phyloP scores from a whole-genome alignment of 2,888 invertebrate species.

The Drosophila mimetica region DNA sequence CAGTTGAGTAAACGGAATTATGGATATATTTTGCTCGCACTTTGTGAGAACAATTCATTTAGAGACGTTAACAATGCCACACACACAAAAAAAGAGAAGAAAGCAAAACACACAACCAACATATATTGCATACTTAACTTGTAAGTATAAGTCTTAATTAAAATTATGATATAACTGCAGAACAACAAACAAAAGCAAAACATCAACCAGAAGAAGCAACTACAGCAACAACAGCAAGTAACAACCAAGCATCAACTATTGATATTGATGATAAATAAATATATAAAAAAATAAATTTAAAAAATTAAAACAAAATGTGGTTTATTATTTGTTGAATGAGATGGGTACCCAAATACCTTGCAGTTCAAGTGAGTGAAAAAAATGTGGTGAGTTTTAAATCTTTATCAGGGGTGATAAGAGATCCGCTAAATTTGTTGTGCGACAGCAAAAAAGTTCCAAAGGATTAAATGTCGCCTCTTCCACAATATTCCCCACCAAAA shows the following conservation, averaged over 20 bases:
- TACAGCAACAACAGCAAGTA: slow-evolving; percentile 60
- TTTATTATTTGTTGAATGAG: not conserved
- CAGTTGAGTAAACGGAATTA: slow-evolving; percentile 10
- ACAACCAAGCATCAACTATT: slow-evolving; percentile 57
- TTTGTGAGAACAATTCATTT: slow-evolving; percentile 10
- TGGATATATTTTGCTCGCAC: slow-evolving; percentile 22
- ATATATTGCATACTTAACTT: slow-evolving; percentile 59
- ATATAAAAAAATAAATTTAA: slow-evolving; percentile 70
- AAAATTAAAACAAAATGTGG: slow-evolving; percentile 54
- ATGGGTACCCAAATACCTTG: not conserved
- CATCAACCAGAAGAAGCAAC: slow-evolving; percentile 63
- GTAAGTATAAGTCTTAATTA: slow-evolving; percentile 78
- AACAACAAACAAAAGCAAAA: slow-evolving; percentile 57
- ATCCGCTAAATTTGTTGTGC: too few relatives aligned
- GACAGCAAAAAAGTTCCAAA: too few relatives aligned
- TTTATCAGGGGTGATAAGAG: too few relatives aligned
- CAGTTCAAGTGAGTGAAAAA: too few relatives aligned
- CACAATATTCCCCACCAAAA: not conserved
- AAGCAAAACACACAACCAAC: slow-evolving; percentile 52
- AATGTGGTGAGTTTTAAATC: too few relatives aligned
- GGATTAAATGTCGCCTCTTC: not conserved
- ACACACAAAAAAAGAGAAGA: slow-evolving; percentile 27
- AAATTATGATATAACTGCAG: slow-evolving; percentile 44
- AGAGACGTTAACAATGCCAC: not conserved
- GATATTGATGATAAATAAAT: slow-evolving; percentile 67